Evolutionary conservation across 30 jellyfish, hydroid and myxozoan genomes (phyloP), one percentile per base, ranked within the genome.

Genomic region (Aurelia coerulea): DNA sequence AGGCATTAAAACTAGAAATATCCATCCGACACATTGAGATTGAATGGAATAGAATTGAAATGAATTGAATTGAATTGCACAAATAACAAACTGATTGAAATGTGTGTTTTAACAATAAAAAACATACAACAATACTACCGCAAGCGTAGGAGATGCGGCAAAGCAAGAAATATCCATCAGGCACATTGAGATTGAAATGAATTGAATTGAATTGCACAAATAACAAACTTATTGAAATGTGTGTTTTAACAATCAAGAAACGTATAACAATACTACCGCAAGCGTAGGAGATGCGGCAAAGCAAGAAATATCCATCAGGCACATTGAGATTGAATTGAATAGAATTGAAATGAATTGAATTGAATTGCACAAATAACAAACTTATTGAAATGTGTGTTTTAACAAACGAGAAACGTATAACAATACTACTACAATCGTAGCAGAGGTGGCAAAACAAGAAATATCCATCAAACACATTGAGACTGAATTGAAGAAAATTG

Each of bases 361-460:
- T 39, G 50, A 39, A 39, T 39, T 39, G 50, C 50, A 39, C 50
- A 39, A 39, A 39, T 39, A 39, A 39, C 50, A 39, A 39, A 39
- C 50, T 39, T 6, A 39, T 39, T 2, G 5, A 39, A 11, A 56
- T 34, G 69, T 65, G 63, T 62, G 88, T 77, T 77, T 60, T 15
- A 60, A 77, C 66, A 77, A 77, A 58, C 68, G 34, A 62, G 58
- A 62, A 19, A 58, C 70, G 15, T 42, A 37, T 35, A 10, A 59
- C 42, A 71, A 77, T 77, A 3, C 50, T 39, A 39, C 5, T n/a
- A n/a, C 50, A 39, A 39, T 1, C 18, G 63, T 77, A 17, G 50
- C 39, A 72, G 88, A 78, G 88, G 88, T 79, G 88, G 88, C 78
- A 60, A 64, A 32, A 10, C 79, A 51, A 78, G 88, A 78, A 73